phyloP scores from a whole-genome alignment of 2,888 invertebrate species.

The Gari tellinella region DNA sequence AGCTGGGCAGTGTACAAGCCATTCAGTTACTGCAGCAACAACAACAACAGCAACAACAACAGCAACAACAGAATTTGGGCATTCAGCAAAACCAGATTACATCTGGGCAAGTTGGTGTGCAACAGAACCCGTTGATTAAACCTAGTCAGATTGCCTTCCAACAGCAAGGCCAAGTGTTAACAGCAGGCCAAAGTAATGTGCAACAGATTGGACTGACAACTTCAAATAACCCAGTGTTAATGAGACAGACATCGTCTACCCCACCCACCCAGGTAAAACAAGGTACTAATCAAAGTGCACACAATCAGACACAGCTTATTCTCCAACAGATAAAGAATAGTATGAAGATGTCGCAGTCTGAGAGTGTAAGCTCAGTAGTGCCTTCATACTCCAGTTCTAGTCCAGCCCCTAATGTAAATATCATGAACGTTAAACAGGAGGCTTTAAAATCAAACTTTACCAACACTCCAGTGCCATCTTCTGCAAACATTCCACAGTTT shows the following conservation, averaged over 20 bases:
- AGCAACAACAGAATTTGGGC: constrained; percentile 31
- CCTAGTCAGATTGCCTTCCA: not conserved
- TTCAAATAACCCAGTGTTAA: not conserved
- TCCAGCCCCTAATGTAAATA: constrained; percentile 30
- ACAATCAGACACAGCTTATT: constrained; percentile 48
- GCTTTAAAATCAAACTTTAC: constrained; percentile 8
- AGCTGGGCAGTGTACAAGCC: constrained; percentile 71
- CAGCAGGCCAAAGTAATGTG: not conserved
- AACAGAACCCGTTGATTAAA: constrained; percentile 5
- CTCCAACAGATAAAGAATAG: constrained; percentile 47
- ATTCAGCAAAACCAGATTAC: constrained; percentile 36
- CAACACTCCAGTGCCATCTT: not conserved
- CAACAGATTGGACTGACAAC: not conserved
- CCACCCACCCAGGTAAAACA: constrained; percentile 1
- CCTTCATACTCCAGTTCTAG: constrained; percentile 10
- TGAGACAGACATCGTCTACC: constrained; percentile 5
- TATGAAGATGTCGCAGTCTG: constrained; percentile 21
- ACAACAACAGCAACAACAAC: constrained; percentile 28
- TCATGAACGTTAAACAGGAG: constrained; percentile 36
- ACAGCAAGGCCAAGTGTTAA: constrained; percentile 9
- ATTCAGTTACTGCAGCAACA: constrained; percentile 21
- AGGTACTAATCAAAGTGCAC: constrained; percentile 9
- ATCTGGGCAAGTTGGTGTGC: constrained; percentile 14
- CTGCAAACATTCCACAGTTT: constrained; percentile 4
- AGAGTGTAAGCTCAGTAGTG: constrained; percentile 4